These are phyloP conservation scores for Hemibagrus wyckioides DNA, from an alignment of 2,113 vertebrate species.

Conservation along the genomic window DNA sequence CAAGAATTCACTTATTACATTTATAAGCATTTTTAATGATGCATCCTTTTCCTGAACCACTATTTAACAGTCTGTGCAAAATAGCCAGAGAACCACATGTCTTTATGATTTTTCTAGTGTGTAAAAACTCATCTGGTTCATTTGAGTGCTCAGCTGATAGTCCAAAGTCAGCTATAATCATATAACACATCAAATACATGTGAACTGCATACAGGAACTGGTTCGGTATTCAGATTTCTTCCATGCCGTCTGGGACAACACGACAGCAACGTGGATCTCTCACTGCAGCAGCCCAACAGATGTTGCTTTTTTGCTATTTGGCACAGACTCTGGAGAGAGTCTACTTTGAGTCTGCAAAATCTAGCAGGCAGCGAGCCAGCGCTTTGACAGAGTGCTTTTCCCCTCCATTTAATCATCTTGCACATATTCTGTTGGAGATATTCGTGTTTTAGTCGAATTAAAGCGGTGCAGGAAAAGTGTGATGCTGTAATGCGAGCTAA, in stretches of 20 bases:
- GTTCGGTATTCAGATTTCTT: slow-evolving; percentile 17
- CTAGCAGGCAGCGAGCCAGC: slow-evolving; percentile 16
- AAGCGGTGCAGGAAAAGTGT: not conserved
- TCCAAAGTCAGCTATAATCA: not conserved
- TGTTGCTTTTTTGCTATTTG: slow-evolving; percentile 32
- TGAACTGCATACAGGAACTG: not conserved
- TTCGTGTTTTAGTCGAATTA: slow-evolving; percentile 2
- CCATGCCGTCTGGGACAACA: not conserved
- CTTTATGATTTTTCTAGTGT: not conserved
- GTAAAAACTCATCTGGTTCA: not conserved
- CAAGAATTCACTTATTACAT: not conserved
- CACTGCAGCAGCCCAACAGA: slow-evolving; percentile 42
- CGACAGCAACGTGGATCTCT: slow-evolving; percentile 25
- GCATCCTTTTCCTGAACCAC: not conserved
- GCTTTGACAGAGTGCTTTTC: slow-evolving; percentile 7
- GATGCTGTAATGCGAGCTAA: slow-evolving; percentile 14
- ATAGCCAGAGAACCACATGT: not conserved
- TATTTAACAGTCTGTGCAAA: not conserved
- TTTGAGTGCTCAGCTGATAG: not conserved
- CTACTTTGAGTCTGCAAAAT: slow-evolving; percentile 29
- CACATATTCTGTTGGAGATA: not conserved
- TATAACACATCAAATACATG: not conserved
- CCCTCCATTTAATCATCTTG: not conserved
- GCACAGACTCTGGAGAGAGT: slow-evolving; percentile 30
- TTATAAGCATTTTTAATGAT: not conserved